Conservation (phyloP, 2,888 invertebrate species). For the Agrypnus murinus region DNA sequence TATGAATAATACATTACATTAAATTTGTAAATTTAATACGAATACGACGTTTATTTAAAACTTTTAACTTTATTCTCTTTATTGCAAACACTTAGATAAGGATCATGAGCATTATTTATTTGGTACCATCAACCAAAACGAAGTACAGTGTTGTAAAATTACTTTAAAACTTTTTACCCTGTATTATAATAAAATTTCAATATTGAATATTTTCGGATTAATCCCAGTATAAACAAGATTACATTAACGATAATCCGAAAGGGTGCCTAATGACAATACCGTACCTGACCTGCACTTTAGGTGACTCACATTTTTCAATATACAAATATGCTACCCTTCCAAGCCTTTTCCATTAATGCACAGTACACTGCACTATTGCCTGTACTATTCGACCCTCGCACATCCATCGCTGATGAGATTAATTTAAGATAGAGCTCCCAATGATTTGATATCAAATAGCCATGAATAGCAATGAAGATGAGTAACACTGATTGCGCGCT, state of each 20-base stretch:
- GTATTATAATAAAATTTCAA: no score
- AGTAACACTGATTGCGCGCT: conserved; percentile 65
- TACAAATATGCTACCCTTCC: conserved; percentile 33
- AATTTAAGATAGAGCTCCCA: conserved; percentile 64
- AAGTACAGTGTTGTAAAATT: no score
- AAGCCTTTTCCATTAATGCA: conserved; percentile 40
- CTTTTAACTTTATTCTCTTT: no score
- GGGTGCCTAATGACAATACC: conserved; percentile 1
- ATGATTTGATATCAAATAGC: conserved; percentile 65
- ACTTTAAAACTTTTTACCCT: no score
- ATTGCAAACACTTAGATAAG: no score
- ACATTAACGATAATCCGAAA: conserved; percentile 24
- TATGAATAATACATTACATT: no score
- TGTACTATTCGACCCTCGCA: conserved; percentile 41
- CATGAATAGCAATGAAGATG: conserved; percentile 67
- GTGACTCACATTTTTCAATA: conserved; percentile 31
- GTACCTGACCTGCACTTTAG: conserved; percentile 36
- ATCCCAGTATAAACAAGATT: conserved; percentile 22
- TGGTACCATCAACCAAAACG: no score
- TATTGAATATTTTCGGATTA: no score
- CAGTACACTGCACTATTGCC: conserved; percentile 34
- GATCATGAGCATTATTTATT: no score
- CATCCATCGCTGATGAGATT: conserved; percentile 61
- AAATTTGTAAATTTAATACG: no score
- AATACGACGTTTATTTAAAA: no score